Percentiles rank a stretch among this genome's conserved stretches.
Conservation (phyloP, 1,140 invertebrate genomes). For the Caenorhabditis inopinata region DNA sequence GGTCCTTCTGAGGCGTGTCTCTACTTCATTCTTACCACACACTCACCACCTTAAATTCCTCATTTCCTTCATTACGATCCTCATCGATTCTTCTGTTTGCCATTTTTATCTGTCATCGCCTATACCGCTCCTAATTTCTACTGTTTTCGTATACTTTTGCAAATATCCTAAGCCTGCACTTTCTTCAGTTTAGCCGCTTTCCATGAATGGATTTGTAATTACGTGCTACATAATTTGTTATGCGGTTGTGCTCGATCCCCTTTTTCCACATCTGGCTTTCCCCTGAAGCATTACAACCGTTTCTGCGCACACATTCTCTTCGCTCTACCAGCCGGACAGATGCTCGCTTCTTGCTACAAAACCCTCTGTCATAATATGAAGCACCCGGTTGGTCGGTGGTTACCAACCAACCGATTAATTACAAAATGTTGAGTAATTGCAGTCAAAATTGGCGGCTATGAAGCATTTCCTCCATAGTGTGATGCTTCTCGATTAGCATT, state of each 20-base stretch:
- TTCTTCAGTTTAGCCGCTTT: too few species aligned
- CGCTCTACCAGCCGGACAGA: background rate
- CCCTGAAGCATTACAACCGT: background rate
- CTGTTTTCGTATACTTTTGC: too few species aligned
- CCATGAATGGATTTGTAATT: background rate
- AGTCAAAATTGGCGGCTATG: too few species aligned
- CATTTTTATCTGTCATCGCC: background rate
- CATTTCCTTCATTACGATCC: too few species aligned
- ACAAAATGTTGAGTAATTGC: too few species aligned
- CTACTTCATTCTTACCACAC: too few species aligned
- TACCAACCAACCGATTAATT: too few species aligned
- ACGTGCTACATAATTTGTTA: slow-evolving; percentile 24
- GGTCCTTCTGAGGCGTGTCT: background rate
- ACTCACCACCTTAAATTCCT: too few species aligned
- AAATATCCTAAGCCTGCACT: too few species aligned
- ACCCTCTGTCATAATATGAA: background rate
- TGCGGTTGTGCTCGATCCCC: background rate
- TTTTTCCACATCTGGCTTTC: background rate
- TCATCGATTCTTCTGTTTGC: background rate
- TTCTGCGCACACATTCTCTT: background rate
- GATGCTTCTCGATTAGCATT: too few species aligned
- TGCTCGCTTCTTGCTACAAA: slow-evolving; percentile 1
- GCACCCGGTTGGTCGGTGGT: background rate
- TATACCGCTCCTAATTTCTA: background rate
- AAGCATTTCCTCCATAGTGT: too few species aligned